Percentiles rank a stretch among this genome's conserved stretches.
These are phyloP conservation scores for Eupithecia centaureata DNA, from an alignment of 2,888 invertebrate genomes.

Conservation along the genomic window DNA sequence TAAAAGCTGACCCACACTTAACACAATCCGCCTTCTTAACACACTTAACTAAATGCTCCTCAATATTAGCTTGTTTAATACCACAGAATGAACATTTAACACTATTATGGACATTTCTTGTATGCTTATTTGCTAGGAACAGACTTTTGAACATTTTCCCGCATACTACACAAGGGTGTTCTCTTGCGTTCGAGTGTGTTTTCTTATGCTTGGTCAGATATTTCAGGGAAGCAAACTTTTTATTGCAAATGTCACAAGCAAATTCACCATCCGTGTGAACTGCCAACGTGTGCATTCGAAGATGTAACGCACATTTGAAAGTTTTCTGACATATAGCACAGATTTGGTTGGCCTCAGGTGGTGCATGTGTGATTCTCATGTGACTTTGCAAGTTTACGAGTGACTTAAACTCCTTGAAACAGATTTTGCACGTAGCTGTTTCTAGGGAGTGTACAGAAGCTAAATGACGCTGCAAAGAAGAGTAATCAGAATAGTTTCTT, in stretches of 20 bases:
- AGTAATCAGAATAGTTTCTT: slow-evolving; percentile 47
- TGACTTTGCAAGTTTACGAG: slow-evolving; percentile 51
- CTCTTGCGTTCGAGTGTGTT: slow-evolving; percentile 46
- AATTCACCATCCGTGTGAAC: slow-evolving; percentile 52
- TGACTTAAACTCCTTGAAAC: slow-evolving; percentile 53
- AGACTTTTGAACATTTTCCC: slow-evolving; percentile 49
- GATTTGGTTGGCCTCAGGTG: slow-evolving; percentile 49
- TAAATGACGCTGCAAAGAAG: slow-evolving; percentile 50
- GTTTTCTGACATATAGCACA: slow-evolving; percentile 55
- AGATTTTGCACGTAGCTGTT: slow-evolving; percentile 49
- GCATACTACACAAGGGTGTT: slow-evolving; percentile 49
- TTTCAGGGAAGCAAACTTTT: slow-evolving; percentile 50
- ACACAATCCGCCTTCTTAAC: slow-evolving; percentile 23
- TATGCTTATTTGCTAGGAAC: slow-evolving; percentile 52
- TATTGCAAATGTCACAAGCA: slow-evolving; percentile 52
- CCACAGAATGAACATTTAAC: slow-evolving; percentile 38
- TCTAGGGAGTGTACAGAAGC: slow-evolving; percentile 50
- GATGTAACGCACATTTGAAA: slow-evolving; percentile 54
- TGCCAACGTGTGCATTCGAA: slow-evolving; percentile 52
- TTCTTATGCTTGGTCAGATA: slow-evolving; percentile 55
- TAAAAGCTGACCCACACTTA: slow-evolving; percentile 19
- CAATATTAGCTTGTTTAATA: slow-evolving; percentile 36
- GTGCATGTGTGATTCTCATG: slow-evolving; percentile 55
- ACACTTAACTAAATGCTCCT: slow-evolving; percentile 33
- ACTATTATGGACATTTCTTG: slow-evolving; percentile 49